Evolutionary conservation across 2,888 invertebrate species (phyloP), one percentile per base, ranked within the genome.

Genomic region (Oscheius sp.): DNA sequence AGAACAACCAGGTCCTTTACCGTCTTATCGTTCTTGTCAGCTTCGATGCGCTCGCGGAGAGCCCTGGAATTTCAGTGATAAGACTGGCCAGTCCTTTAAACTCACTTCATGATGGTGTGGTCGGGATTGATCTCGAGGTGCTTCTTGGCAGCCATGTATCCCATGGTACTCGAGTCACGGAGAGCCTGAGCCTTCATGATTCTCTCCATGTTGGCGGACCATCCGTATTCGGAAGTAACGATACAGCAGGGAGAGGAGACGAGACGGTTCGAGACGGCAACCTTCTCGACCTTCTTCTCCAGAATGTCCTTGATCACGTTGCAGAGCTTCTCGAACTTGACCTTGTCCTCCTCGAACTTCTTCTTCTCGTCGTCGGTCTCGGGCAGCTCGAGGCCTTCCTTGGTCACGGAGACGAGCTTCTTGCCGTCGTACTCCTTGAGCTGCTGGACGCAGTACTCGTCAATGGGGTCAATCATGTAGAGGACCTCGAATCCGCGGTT

Each of bases 101-200:
- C 84, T 83, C 94, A 94, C 88, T 96, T 96, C 66, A 99, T 92
- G 86, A 99, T 95, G 71, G 96, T 92, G 91, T 99, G 98, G 83
- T 94, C 94, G 0, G 98, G 97, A 90, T 99, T 99, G 91, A 99
- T 94, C 91, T 99, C 99, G 53, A 99, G 91, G 89, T 98, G 96
- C 91, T 99, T 99, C 92, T 99, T 99, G 82, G 98, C 97, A 1
- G 97, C 95, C 98, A 99, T 99, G 92, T 99, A 99, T 79, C 98
- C 97, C 96, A 98, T 96, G 80, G 98, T 97, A 13, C 96, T 94
- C 0, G 96, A 94, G 90, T 99, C 98, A 47, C 97, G 92, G 13
- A 99, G 93, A 57, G 98, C 98, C 90, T 99, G 98, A 0, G 98
- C 98, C 91, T 99, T 99, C 98, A 99, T 99, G 91, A 99, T 99